Conservation (phyloP, 2,113 vertebrate species). For the Platycercus adscitus region DNA sequence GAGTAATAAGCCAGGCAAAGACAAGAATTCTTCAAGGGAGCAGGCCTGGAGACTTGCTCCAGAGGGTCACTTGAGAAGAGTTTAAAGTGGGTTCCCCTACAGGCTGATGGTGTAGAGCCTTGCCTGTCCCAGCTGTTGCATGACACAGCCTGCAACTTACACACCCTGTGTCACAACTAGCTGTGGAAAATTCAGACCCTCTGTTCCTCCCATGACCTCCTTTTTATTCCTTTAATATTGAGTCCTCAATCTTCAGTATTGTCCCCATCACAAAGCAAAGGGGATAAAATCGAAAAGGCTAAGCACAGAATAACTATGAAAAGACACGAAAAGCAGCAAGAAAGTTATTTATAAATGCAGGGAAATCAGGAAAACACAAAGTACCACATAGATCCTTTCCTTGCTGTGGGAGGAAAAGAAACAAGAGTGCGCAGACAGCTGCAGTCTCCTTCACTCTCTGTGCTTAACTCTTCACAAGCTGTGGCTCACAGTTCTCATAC, state of each 20-base stretch:
- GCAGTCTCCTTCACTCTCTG: not conserved
- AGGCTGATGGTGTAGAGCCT: not conserved
- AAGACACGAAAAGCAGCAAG: not conserved
- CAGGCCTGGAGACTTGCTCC: accelerated
- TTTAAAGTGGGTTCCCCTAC: not conserved
- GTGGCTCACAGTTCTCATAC: not conserved
- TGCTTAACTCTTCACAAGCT: not conserved
- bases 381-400: not conserved
- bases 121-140: not conserved
- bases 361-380: not conserved
- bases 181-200: not conserved
- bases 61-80: not conserved
- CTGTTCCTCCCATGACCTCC: not conserved
- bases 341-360: not conserved
- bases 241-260: not conserved
- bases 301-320: not conserved
- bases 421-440: not conserved
- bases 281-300: not conserved
- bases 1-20: not conserved
- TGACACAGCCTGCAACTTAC: not conserved
- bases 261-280: not conserved
- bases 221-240: not conserved
- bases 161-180: not conserved
- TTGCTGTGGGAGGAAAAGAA: not conserved
- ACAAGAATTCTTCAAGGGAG: not conserved